These are phyloP conservation scores for Struthidea cinerea DNA, from an alignment of 2,113 vertebrate genomes.

Conservation along the genomic window DNA sequence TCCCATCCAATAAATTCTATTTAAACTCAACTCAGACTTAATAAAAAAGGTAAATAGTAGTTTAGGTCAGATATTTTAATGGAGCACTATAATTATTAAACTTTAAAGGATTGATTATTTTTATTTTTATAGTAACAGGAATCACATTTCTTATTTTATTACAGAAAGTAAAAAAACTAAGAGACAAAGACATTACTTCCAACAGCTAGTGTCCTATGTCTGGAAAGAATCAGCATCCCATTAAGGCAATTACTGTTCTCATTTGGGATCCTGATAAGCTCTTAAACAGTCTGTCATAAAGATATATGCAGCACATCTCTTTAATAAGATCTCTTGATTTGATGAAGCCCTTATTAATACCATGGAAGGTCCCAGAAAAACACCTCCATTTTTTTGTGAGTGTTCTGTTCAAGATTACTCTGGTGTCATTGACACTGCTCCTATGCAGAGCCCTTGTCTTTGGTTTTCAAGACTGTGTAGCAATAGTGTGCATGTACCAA, in stretches of 20 bases:
- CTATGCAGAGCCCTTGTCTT: not conserved
- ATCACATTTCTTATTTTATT: not conserved
- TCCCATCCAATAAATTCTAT: not conserved
- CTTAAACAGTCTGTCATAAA: constrained; percentile 37
- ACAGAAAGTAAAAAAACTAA: not conserved
- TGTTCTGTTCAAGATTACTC: not conserved
- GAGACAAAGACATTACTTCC: not conserved
- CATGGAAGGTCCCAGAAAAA: not conserved
- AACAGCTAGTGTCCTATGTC: not conserved
- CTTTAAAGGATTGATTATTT: not conserved
- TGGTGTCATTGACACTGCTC: not conserved
- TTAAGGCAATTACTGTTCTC: constrained; percentile 38
- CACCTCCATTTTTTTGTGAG: not conserved
- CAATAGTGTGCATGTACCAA: not conserved
- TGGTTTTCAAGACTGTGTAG: not conserved
- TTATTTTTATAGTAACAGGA: not conserved
- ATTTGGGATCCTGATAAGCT: constrained; percentile 33
- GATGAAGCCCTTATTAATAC: constrained; percentile 46
- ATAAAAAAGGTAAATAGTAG: not conserved
- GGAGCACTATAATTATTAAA: not conserved
- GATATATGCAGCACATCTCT: constrained; percentile 22
- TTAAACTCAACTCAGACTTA: not conserved
- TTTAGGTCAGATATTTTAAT: constrained; percentile 2
- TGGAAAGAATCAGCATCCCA: not conserved
- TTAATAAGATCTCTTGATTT: constrained; percentile 40